Evolutionary conservation across 2,113 vertebrate genomes (phyloP).

Genomic region (Cichladusa arquata): DNA sequence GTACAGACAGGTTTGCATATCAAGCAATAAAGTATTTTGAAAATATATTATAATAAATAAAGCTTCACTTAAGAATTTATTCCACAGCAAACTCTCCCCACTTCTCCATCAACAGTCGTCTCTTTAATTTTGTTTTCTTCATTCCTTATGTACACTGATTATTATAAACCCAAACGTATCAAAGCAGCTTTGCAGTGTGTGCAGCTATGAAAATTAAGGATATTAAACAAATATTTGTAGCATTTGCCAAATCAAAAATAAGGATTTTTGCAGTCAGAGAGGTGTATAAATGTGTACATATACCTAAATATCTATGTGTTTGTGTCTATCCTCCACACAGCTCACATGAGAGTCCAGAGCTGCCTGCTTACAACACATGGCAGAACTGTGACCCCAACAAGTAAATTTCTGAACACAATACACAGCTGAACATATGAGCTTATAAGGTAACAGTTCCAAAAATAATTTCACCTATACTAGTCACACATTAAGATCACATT

Average conservation of each 20-base stretch:
- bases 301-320: not conserved
- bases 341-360: not conserved
- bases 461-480: not conserved
- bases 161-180: not conserved
- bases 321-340: not conserved
- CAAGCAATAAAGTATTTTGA: not conserved
- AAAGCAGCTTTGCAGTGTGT: not conserved
- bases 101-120: not conserved
- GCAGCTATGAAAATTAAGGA: not conserved
- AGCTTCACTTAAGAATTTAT: not conserved
- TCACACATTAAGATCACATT: slow-evolving; percentile 38
- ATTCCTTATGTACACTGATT: not conserved
- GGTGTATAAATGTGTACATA: too few relatives aligned
- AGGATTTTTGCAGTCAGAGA: not conserved
- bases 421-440: not conserved
- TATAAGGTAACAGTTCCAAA: not conserved
- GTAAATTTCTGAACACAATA: not conserved
- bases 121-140: not conserved
- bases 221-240: not conserved
- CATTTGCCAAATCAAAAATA: not conserved
- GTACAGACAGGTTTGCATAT: not conserved
- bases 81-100: not conserved
- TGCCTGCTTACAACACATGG: not conserved
- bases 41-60: not conserved
- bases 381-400: not conserved